These are phyloP conservation scores for Darevskia mixta DNA, from an alignment of 2,797 vertebrate genomes.

Conservation along the genomic window DNA sequence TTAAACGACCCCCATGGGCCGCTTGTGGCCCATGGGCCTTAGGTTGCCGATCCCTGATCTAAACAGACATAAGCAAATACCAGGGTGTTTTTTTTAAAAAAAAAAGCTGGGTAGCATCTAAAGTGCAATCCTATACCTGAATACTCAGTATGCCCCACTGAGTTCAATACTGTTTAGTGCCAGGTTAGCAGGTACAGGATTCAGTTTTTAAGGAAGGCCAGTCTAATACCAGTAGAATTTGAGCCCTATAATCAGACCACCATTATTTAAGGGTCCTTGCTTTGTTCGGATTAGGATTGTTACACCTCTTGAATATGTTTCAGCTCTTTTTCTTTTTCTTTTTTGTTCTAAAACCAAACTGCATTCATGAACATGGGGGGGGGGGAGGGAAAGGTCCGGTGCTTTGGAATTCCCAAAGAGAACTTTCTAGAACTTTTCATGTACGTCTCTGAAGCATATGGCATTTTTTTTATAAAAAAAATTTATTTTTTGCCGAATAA, in stretches of 20 bases:
- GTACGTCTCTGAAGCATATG: background rate
- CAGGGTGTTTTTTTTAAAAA: no score
- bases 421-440: background rate
- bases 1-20: no score
- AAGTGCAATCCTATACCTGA: background rate
- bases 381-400: no score
- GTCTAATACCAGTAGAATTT: background rate
- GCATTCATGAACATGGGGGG: background rate
- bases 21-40: no score
- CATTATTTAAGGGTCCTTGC: background rate
- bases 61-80: no score
- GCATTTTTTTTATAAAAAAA: no score
- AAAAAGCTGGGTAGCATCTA: background rate
- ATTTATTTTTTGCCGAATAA: slow-evolving; percentile 29
- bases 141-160: background rate
- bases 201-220: background rate
- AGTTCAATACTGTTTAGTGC: background rate
- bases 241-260: background rate
- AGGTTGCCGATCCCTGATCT: no score
- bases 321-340: background rate
- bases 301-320: background rate
- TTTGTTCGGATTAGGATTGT: background rate
- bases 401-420: background rate
- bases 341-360: background rate
- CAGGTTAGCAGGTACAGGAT: background rate